Evolutionary conservation across 2,888 invertebrate genomes (phyloP), one percentile per base, ranked within the genome.

Genomic region (Xanthia icteritia): DNA sequence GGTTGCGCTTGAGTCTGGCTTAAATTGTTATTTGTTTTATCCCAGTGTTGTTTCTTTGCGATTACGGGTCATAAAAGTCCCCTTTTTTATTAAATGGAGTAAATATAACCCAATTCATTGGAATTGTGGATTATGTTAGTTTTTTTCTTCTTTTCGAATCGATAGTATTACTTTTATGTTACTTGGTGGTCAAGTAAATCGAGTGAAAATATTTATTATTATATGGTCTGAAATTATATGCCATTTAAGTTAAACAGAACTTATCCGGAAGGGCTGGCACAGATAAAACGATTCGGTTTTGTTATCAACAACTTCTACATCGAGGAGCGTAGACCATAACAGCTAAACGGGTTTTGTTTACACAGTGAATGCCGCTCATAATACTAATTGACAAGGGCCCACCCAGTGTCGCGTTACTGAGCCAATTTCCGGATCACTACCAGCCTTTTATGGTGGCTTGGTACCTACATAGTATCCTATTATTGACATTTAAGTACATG

Each of bases 241-340:
- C 17, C 9, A 42, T 42, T 23, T 67, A 51, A 31, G 31, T 48
- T 5, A 20, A 31, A 20, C 23, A 39, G 17, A 65, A 65, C 11
- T 20, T 39, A 17, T 42, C 11, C 5, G 9, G 42, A 65, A 27
- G 11, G 3, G 1, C n/a, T 45, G 13, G 6, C n/a, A 66, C 6
- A 45, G 20, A 27, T 65, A 51, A 23, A 48, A 60, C 11, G 1
- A 11, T 23, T 13, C 4, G 13, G 20, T 60, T 74, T 27, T 5
- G 11, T 75, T 31, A 73, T 27, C 39, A 23, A 17, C 45, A 56
- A 51, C n/a, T 54, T 31, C 13, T 54, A 23, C n/a, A 61, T 42
- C 63, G 67, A 82, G 79, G 86, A 89, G 86, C 72, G 88, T 86
- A 68, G 61, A 66, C 60, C 85, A 89, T 89, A 86, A 89, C 67